These are phyloP conservation scores for Calameuta pallipes DNA, from an alignment of 2,888 invertebrate genomes.

Conservation along the genomic window DNA sequence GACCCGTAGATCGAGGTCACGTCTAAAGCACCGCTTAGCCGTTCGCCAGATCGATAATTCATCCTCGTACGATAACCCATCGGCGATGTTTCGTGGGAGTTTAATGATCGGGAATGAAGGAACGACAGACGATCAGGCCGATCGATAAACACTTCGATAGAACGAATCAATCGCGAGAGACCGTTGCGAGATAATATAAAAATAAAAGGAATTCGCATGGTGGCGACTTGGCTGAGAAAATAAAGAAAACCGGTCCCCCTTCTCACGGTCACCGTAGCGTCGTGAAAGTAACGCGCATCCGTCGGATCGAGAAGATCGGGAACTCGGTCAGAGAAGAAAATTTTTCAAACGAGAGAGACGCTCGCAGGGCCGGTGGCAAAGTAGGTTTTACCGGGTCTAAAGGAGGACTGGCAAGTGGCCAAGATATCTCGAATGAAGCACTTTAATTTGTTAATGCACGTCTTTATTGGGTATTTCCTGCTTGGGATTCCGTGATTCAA, in stretches of 20 bases:
- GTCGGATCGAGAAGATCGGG: slow-evolving; percentile 5
- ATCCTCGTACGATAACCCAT: background rate
- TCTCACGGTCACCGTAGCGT: background rate
- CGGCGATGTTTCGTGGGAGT: background rate
- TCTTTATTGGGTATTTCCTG: slow-evolving; percentile 61
- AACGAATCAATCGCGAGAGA: background rate
- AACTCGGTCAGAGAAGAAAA: slow-evolving; percentile 10
- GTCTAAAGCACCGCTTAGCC: slow-evolving; percentile 22
- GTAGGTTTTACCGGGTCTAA: slow-evolving; percentile 22
- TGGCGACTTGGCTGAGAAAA: background rate
- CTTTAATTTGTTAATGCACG: slow-evolving; percentile 59
- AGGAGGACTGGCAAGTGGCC: slow-evolving; percentile 51
- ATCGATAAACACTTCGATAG: background rate
- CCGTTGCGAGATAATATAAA: background rate
- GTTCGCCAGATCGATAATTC: slow-evolving; percentile 23
- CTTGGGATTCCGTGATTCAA: slow-evolving; percentile 56
- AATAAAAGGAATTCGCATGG: background rate
- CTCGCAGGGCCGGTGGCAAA: background rate
- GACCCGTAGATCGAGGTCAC: slow-evolving; percentile 29
- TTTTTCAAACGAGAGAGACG: slow-evolving; percentile 10
- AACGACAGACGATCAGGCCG: background rate
- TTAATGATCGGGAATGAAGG: background rate
- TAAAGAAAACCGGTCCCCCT: background rate
- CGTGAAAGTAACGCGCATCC: slow-evolving; percentile 1
- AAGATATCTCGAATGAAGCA: slow-evolving; percentile 45